Evolutionary conservation across 2,113 vertebrate species (phyloP), one percentile per base, ranked within the genome.

Genomic region (Hippolais icterina): DNA sequence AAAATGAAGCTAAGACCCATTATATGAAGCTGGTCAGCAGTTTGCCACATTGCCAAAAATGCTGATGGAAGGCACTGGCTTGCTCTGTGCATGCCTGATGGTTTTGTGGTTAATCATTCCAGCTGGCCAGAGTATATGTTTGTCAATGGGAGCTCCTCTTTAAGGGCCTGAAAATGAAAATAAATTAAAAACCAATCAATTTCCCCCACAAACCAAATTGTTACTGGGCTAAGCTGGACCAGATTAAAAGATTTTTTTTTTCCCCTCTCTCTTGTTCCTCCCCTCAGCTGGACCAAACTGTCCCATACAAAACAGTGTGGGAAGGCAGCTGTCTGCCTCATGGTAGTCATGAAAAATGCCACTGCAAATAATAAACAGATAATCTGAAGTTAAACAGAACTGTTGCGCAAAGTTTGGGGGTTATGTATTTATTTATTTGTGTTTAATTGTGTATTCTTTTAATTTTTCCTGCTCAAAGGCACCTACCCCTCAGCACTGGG

Each of bases 21-120:
- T 59, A n/a, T 21, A 6, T 35, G 31, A 85, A 49, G 42, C 19
- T 66, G 44, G 21, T 74, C 9, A 35, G 28, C 16, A 8, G 37
- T 9, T 4, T 4, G 2, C 15, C 1, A 2, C 1, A 0, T 35
- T 33, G 52, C 68, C 60, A 86, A 46, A 80, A 89, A 10, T 1
- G 3, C 27, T 64, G 68, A 76, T 9, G 33, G 52, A 68, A 70
- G 28, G 22, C 52, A 29, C 12, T 80, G 76, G 33, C 27, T 90
- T 23, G 2, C 18, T 49, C 15, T 60, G 8, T 86, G 35, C 18
- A 4, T 83, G 83, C 39, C 54, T 80, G 9, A 6, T 87, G 25
- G 7, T 71, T 86, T 92, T 84, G 49, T 75, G 35, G 20, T 59
- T 56, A 37, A 15, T 68, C 20, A 68, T 63, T 87, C 52, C 27